Conservation (phyloP, 2,888 invertebrate species). For the Drosophila subquinaria region DNA sequence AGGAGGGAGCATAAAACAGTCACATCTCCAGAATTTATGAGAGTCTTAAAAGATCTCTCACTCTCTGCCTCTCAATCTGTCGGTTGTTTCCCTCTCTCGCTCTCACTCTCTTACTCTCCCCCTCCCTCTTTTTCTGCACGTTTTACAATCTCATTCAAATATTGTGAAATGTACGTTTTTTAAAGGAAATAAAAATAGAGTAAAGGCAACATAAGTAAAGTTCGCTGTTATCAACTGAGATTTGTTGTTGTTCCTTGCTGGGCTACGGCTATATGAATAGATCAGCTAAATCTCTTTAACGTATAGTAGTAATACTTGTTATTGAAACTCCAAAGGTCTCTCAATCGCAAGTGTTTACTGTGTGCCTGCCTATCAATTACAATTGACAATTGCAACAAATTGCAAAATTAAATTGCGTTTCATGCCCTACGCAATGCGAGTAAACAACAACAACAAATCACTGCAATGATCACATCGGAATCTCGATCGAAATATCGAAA, state of each 20-base stretch:
- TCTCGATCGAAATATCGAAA: background rate
- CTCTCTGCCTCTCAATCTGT: background rate
- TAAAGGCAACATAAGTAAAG: constrained; percentile 16
- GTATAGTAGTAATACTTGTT: background rate
- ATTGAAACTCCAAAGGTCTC: constrained; percentile 28
- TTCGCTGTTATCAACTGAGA: constrained; percentile 30
- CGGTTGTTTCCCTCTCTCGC: background rate
- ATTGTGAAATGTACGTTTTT: constrained; percentile 31
- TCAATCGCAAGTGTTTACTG: constrained; percentile 15
- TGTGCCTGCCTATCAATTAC: constrained; percentile 55
- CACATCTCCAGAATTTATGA: constrained; percentile 66
- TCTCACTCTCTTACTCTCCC: background rate
- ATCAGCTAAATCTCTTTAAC: background rate
- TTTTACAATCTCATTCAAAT: constrained; percentile 38
- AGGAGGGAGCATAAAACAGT: constrained; percentile 61
- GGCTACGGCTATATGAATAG: constrained; percentile 19
- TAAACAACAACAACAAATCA: constrained; percentile 60
- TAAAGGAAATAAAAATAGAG: constrained; percentile 27
- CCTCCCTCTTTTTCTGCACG: constrained; percentile 12
- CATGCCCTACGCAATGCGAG: constrained; percentile 56
- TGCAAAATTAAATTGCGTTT: constrained; percentile 56
- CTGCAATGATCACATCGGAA: constrained; percentile 34
- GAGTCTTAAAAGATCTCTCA: constrained; percentile 31
- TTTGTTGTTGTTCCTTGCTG: constrained; percentile 18
- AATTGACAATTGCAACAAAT: constrained; percentile 49